Evolutionary conservation across 2,888 invertebrate genomes (phyloP).

Genomic region (Standfussiana lucernea): DNA sequence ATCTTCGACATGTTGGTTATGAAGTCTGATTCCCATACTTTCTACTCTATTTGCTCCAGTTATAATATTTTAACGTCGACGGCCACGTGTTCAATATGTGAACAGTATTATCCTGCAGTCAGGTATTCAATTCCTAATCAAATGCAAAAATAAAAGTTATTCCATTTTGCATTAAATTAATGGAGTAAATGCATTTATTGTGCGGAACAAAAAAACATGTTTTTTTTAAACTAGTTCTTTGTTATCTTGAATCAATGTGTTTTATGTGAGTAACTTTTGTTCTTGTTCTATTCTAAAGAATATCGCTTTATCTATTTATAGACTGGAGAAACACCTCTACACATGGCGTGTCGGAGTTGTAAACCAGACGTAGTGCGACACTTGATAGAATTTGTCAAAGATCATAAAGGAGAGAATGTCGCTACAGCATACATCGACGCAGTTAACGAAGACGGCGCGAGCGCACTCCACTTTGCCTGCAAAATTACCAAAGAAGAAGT

Average conservation of each 20-base stretch:
- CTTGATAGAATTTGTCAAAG: slow-evolving; percentile 95
- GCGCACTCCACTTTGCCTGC: slow-evolving; percentile 98
- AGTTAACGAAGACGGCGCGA: slow-evolving; percentile 97
- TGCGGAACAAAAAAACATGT: neutral
- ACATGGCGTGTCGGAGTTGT: slow-evolving; percentile 97
- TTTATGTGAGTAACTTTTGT: neutral
- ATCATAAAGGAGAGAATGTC: slow-evolving; percentile 93
- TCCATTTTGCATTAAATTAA: neutral
- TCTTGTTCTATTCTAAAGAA: neutral
- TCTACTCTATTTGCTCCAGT: neutral
- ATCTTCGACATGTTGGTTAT: neutral
- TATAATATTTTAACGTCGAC: neutral
- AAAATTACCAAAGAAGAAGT: slow-evolving; percentile 96
- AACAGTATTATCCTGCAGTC: neutral
- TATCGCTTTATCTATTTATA: slow-evolving; percentile 76
- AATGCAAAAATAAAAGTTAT: neutral
- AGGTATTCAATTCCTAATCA: neutral
- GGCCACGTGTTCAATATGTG: neutral
- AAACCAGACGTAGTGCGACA: slow-evolving; percentile 96
- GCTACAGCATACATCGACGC: slow-evolving; percentile 97
- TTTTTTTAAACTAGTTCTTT: neutral
- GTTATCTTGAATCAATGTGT: too few relatives aligned
- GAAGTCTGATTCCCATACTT: neutral
- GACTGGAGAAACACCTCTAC: slow-evolving; percentile 98
- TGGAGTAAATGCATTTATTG: neutral